Conservation (phyloP, 2,888 invertebrate species). For the Nebria brevicollis region DNA sequence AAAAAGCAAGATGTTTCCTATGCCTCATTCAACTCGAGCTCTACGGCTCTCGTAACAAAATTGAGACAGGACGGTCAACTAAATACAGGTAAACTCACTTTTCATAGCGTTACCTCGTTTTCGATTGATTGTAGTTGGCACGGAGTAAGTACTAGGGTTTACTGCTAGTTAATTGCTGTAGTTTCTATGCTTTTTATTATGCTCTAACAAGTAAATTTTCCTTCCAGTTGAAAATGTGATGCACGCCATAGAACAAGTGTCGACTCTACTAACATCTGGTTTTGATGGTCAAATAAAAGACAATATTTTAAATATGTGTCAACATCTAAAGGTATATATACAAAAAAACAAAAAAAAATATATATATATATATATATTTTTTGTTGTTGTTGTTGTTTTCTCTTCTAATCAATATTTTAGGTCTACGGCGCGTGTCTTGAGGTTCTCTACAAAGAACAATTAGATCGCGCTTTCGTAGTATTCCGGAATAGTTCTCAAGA, state of each 20-base stretch:
- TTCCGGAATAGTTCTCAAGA: slow-evolving; percentile 91
- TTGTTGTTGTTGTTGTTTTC: slow-evolving; percentile 3
- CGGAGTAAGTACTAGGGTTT: slow-evolving; percentile 22
- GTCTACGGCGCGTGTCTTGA: slow-evolving; percentile 82
- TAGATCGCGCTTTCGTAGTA: slow-evolving; percentile 85
- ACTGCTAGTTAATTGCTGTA: slow-evolving; percentile 9
- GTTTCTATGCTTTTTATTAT: slow-evolving; percentile 4
- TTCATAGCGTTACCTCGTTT: too few species aligned
- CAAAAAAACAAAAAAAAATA: slow-evolving; percentile 2
- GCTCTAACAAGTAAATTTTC: slow-evolving; percentile 46
- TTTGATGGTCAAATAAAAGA: slow-evolving; percentile 77
- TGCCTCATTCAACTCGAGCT: slow-evolving; percentile 57
- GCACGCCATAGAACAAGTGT: slow-evolving; percentile 83
- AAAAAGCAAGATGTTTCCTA: slow-evolving; percentile 58
- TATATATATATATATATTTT: not conserved
- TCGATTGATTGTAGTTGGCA: slow-evolving; percentile 11
- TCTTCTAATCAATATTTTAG: slow-evolving; percentile 51
- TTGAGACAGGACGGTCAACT: slow-evolving; percentile 62
- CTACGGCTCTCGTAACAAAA: slow-evolving; percentile 61
- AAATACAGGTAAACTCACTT: slow-evolving; percentile 57
- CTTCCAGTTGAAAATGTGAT: slow-evolving; percentile 83
- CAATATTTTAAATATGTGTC: slow-evolving; percentile 80
- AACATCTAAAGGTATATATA: slow-evolving; percentile 76
- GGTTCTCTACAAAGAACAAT: slow-evolving; percentile 83
- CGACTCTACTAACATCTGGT: slow-evolving; percentile 79